Percentiles rank a stretch among this genome's conserved stretches.
Evolutionary conservation across 2,888 invertebrate species (phyloP).

Genomic region (Sinelater perroti): DNA sequence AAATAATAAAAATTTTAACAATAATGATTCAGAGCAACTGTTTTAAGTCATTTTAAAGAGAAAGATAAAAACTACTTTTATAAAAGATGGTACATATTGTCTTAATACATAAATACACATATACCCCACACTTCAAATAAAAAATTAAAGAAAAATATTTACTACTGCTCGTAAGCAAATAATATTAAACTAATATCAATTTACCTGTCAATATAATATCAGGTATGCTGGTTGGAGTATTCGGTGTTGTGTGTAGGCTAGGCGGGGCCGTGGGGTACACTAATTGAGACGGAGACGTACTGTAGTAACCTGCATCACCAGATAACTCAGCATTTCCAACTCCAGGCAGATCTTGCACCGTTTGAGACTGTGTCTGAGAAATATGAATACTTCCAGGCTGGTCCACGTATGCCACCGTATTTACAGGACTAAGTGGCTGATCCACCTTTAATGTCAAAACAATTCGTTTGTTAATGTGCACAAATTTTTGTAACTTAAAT

Average conservation of each 20-base stretch:
- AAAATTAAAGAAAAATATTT: no score
- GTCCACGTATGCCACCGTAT: conserved; percentile 51
- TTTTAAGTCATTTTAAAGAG: no score
- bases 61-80: no score
- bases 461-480: no score
- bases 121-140: no score
- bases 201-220: conserved; percentile 85
- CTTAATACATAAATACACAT: no score
- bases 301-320: conserved; percentile 66
- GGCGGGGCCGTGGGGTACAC: conserved; percentile 64
- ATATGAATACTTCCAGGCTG: conserved; percentile 41
- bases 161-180: no score
- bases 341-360: conserved; percentile 50
- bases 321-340: conserved; percentile 50
- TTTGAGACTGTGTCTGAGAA: conserved; percentile 47
- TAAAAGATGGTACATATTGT: no score
- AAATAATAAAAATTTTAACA: no score
- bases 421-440: conserved; percentile 34
- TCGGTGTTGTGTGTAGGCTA: conserved; percentile 65
- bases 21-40: no score
- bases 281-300: conserved; percentile 65
- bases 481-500: no score
- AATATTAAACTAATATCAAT: conserved; percentile 1
- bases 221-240: conserved; percentile 82
- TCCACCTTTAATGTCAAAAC: no score